Conservation (phyloP, 2,113 vertebrate genomes). For the Saccopteryx leptura region DNA sequence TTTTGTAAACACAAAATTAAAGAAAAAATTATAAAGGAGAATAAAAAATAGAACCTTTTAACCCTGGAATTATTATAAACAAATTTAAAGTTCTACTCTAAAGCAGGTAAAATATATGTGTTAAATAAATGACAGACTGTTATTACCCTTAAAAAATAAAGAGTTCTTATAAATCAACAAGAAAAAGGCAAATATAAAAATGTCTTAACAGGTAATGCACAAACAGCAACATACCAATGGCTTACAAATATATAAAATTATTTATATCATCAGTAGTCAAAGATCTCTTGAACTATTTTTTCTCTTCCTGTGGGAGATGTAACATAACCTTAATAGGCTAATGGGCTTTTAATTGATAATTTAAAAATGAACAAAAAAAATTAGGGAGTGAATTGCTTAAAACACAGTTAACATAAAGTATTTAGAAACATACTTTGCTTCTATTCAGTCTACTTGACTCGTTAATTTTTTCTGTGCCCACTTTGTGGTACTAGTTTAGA, state of each 20-base stretch:
- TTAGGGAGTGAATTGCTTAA: not conserved
- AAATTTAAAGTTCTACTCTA: not conserved
- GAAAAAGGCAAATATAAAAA: conserved; percentile 11
- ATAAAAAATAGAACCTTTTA: not conserved
- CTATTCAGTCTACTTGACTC: not conserved
- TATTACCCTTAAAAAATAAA: not conserved
- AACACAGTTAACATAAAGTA: not conserved
- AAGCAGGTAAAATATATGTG: not conserved
- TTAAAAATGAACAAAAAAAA: not conserved
- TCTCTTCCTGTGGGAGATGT: not conserved
- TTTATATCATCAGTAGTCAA: conserved; percentile 9
- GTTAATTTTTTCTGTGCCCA: not conserved
- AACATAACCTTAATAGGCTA: not conserved
- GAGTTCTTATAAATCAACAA: not conserved
- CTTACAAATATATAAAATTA: conserved; percentile 13
- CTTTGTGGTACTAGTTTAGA: not conserved
- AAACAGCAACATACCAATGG: not conserved
- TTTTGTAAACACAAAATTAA: conserved; percentile 43
- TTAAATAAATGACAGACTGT: not conserved
- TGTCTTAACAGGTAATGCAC: not conserved
- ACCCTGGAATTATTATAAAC: not conserved
- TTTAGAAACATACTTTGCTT: conserved; percentile 18
- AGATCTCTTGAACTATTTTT: not conserved
- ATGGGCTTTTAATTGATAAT: conserved; percentile 29
- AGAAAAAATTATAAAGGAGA: conserved; percentile 18